These are phyloP conservation scores for Amphipoea oculea DNA, from an alignment of 2,888 invertebrate genomes.

Conservation along the genomic window DNA sequence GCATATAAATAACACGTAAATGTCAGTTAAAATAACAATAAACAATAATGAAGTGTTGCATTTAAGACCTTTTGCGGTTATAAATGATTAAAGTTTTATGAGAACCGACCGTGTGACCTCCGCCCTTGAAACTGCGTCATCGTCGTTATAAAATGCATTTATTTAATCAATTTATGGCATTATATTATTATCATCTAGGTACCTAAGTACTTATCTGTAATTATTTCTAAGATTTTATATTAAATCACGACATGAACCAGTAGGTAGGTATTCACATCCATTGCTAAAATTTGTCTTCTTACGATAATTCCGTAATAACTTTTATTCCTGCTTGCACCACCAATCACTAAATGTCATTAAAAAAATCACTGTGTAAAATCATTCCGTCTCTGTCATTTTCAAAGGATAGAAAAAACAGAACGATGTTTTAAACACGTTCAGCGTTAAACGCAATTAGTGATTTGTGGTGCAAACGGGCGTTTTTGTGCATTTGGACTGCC, in stretches of 20 bases:
- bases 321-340: background rate
- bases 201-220: background rate
- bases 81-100: slow-evolving; percentile 8
- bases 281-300: background rate
- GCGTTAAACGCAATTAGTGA: background rate
- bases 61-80: slow-evolving; percentile 1
- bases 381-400: background rate
- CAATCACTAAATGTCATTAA: background rate
- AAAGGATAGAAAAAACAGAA: background rate
- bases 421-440: background rate
- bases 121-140: background rate
- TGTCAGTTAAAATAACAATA: slow-evolving; percentile 36
- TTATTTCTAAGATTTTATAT: background rate
- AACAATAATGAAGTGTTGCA: slow-evolving; percentile 5
- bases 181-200: background rate
- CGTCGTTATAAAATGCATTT: background rate
- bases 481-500: background rate
- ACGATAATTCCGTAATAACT: background rate
- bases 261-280: background rate
- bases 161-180: background rate
- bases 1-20: slow-evolving; percentile 10
- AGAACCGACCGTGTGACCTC: slow-evolving; percentile 3
- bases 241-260: background rate
- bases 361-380: background rate
- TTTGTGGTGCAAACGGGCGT: background rate